Percentiles rank a stretch among this genome's conserved stretches.
Conservation (phyloP, 2,113 vertebrate genomes). For the Sardina pilchardus region DNA sequence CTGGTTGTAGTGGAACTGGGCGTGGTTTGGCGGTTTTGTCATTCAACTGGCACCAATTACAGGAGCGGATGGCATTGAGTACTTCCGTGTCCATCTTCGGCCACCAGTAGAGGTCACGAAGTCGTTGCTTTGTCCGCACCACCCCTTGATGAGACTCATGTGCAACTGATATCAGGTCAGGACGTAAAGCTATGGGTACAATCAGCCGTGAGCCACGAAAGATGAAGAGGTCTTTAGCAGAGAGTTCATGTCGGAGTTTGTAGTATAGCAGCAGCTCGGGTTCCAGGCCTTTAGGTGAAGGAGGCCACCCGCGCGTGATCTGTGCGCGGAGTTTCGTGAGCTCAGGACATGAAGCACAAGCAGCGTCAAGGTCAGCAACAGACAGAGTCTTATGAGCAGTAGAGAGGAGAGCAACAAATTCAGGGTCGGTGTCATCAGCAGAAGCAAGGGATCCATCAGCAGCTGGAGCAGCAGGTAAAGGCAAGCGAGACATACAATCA, state of each 20-base stretch:
- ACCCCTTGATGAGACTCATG: constrained; percentile 14
- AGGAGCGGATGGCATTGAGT: background rate
- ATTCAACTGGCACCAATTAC: constrained; percentile 25
- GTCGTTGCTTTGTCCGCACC: constrained; percentile 24
- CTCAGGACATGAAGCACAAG: background rate
- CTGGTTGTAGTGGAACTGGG: constrained; percentile 17
- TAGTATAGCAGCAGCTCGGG: background rate
- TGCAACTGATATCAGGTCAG: background rate
- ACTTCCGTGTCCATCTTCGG: constrained; percentile 18
- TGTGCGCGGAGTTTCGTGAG: too few relatives aligned
- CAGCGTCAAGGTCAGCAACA: too few relatives aligned
- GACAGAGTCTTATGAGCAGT: background rate
- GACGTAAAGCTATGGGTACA: background rate
- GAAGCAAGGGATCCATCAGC: background rate
- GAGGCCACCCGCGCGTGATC: background rate
- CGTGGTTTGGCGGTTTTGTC: constrained; percentile 3
- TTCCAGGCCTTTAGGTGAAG: background rate
- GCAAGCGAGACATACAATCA: constrained; percentile 1
- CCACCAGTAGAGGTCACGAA: constrained; percentile 26
- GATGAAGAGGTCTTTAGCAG: background rate
- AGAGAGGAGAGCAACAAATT: background rate
- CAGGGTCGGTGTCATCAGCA: background rate
- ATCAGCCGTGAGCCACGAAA: background rate
- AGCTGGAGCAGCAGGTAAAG: background rate
- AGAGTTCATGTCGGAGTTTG: background rate